A percentile compares a stretch with the other conserved stretches of the same genome.
Evolutionary conservation across 2,113 vertebrate genomes (phyloP).

Genomic region (Siphamia tubifer): DNA sequence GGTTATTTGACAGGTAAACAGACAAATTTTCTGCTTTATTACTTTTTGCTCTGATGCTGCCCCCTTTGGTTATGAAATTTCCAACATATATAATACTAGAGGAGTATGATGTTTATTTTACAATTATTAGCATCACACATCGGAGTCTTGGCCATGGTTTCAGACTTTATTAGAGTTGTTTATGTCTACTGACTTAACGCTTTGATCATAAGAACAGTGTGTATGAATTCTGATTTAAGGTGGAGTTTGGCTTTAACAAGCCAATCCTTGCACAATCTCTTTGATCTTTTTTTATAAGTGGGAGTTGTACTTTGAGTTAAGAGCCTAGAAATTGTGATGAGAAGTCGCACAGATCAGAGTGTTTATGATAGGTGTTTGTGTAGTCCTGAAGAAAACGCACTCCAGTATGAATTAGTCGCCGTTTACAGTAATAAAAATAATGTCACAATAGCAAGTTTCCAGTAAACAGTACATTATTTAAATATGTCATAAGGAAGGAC

Average conservation of each 20-base stretch:
- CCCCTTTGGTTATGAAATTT: slow-evolving; percentile 6
- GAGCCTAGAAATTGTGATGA: slow-evolving; percentile 28
- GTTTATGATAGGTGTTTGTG: slow-evolving; percentile 13
- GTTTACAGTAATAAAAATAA: background rate
- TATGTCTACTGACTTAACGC: slow-evolving; percentile 38
- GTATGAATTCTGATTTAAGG: slow-evolving; percentile 58
- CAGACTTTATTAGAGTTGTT: slow-evolving; percentile 56
- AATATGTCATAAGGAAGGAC: background rate
- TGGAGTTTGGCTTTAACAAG: slow-evolving; percentile 62
- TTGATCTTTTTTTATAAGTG: slow-evolving; percentile 59
- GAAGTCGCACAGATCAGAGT: slow-evolving; percentile 35
- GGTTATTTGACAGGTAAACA: background rate
- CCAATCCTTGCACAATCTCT: slow-evolving; percentile 41
- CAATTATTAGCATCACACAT: slow-evolving; percentile 25
- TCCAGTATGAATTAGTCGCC: background rate
- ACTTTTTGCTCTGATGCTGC: background rate
- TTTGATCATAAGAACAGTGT: slow-evolving; percentile 57
- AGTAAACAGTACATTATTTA: background rate
- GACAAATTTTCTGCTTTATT: background rate
- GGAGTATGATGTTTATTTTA: slow-evolving; percentile 8
- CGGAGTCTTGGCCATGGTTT: slow-evolving; percentile 31
- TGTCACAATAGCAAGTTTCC: background rate
- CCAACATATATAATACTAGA: background rate
- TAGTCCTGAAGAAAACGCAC: slow-evolving; percentile 4
- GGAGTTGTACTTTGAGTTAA: slow-evolving; percentile 5